Base-by-base conservation (phyloP, 2,888 invertebrate species). In the Acrocera orbiculus region DNA sequence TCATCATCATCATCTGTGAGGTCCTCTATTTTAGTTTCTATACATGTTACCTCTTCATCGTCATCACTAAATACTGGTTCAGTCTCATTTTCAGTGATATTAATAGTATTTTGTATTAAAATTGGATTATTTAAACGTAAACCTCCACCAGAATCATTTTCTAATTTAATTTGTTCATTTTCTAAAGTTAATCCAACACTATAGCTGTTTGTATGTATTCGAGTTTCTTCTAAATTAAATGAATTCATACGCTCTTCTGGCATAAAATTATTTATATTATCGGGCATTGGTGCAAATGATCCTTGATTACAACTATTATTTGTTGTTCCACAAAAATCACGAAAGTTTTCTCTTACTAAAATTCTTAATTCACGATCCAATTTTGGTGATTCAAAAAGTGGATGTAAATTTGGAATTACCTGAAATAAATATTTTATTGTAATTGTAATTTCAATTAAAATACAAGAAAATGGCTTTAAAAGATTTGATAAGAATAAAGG, bases 311-410 rank as follows among this genome's bases (percentile, higher is more conserved):
- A 52, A 26, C 16, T 30, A 17, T 16, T 31, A 24, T 27, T 25
- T 20, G 41, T 26, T 15, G 38, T 14, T 20, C 39, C 35, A 33
- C 41, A 43, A 58, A 93, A 93, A 60, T 93, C 92, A 48, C 79
- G 76, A 54, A 95, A 95, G 25, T 82, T 85, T 51, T 89, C 87
- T 42, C 82, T 70, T 25, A 95, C 81, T 59, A 89, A 76, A 40
- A 71, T 70, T 40, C 70, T 59, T 35, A 76, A 53, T 43, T 76
- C 76, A 42, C 65, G 61, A 53, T 76, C 76, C 38, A 76, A 50
- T 47, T 73, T 73, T 5, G 67, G 65, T 54, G 67, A 46, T 58
- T 61, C 51, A 66, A 63, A 47, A 36, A 67, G 55, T 7, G 73
- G 70, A 51, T 68, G 69, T 46, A 74, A 68, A 51, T 73, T 70